These are phyloP conservation scores for Pyrgus malvae DNA, from an alignment of 2,888 invertebrate genomes.

Conservation along the genomic window DNA sequence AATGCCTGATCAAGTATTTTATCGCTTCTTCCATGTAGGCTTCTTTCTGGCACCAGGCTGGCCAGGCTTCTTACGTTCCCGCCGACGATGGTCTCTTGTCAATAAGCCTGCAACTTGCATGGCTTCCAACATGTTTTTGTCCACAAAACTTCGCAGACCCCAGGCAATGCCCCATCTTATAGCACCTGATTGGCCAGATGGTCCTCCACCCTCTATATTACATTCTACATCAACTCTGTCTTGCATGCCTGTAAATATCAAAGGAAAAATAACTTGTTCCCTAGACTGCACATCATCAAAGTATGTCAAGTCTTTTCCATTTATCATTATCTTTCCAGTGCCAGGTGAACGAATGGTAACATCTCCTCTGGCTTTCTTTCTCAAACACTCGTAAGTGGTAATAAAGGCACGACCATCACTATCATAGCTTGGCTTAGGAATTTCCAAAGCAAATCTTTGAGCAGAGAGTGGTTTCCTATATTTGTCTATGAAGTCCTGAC, in stretches of 20 bases:
- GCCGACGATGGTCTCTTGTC: constrained; percentile 87
- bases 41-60: constrained; percentile 94
- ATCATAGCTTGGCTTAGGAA: constrained; percentile 86
- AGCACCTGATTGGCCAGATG: constrained; percentile 93
- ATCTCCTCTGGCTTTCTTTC: constrained; percentile 87
- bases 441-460: constrained; percentile 81
- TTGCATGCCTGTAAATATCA: constrained; percentile 89
- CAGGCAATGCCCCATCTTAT: constrained; percentile 93
- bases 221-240: constrained; percentile 92
- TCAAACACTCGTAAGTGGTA: constrained; percentile 86
- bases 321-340: constrained; percentile 90
- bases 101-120: constrained; percentile 96
- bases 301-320: constrained; percentile 89
- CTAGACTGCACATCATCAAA: constrained; percentile 87
- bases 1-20: constrained; percentile 41
- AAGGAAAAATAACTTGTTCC: constrained; percentile 93
- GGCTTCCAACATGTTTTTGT: constrained; percentile 87
- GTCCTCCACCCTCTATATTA: constrained; percentile 86
- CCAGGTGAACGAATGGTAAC: constrained; percentile 92
- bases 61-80: constrained; percentile 96
- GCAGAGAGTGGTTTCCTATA: constrained; percentile 84
- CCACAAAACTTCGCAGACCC: constrained; percentile 92
- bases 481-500: constrained; percentile 87
- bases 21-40: constrained; percentile 96
- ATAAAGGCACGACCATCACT: constrained; percentile 87